These are phyloP conservation scores for Turritopsis dohrnii DNA, from an alignment of 30 jellyfish, hydroid and myxozoan species.

Conservation along the genomic window DNA sequence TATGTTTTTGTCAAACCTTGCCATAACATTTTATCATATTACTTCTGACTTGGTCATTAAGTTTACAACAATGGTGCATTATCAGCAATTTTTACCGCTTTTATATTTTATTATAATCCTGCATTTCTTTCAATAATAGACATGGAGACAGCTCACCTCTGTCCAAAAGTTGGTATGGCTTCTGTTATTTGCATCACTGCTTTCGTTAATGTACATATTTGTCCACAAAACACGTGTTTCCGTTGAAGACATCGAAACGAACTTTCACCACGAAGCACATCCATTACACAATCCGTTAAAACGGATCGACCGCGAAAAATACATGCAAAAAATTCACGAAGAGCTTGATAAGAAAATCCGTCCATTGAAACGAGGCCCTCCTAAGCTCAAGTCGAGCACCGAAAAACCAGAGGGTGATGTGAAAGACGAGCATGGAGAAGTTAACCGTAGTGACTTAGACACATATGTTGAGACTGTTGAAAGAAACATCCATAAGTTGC, in stretches of 20 bases:
- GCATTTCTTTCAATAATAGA: conserved; percentile 29
- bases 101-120: neutral
- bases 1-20: too few species aligned
- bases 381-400: conserved; percentile 30
- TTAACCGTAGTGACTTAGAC: neutral
- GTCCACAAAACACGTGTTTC: conserved; percentile 50
- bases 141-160: conserved; percentile 70
- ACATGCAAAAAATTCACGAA: conserved; percentile 13
- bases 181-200: conserved; percentile 30
- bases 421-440: neutral
- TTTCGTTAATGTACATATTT: conserved; percentile 37
- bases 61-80: too few species aligned
- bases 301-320: conserved; percentile 18
- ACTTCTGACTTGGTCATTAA: too few species aligned
- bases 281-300: conserved; percentile 29
- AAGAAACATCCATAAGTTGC: neutral
- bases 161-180: conserved; percentile 47
- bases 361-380: conserved; percentile 70
- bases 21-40: too few species aligned
- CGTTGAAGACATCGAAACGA: conserved; percentile 47
- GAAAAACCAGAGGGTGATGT: conserved; percentile 1
- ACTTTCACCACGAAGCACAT: conserved; percentile 33
- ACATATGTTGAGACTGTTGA: neutral
- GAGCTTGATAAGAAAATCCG: conserved; percentile 30
- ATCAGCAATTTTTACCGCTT: too few species aligned